Evolutionary conservation across 2,113 vertebrate species (phyloP).

Genomic region (Vicugna pacos): DNA sequence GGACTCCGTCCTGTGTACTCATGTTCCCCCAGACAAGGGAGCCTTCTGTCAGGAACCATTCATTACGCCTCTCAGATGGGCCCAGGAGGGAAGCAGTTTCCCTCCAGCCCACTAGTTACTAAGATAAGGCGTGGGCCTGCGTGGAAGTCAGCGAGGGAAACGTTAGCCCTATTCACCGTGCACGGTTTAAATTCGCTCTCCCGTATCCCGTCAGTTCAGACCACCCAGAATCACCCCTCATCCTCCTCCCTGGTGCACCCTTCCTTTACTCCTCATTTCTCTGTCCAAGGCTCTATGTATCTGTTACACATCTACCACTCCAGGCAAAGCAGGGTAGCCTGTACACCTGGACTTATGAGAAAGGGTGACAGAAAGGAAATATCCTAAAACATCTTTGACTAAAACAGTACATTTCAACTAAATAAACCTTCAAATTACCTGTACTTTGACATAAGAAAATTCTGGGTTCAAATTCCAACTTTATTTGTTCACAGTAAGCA

Average conservation of each 20-base stretch:
- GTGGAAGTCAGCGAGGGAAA: constrained; percentile 27
- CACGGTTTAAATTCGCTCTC: constrained; percentile 31
- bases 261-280: background rate
- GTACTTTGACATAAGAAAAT: constrained; percentile 3
- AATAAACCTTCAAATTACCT: background rate
- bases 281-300: background rate
- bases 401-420: background rate
- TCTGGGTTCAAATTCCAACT: background rate
- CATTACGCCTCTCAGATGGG: constrained; percentile 58
- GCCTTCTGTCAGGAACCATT: constrained; percentile 69
- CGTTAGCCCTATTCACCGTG: constrained; percentile 18
- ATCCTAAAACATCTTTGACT: background rate
- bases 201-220: background rate
- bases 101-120: constrained; percentile 21
- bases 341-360: background rate
- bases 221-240: background rate
- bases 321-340: background rate
- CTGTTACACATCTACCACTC: background rate
- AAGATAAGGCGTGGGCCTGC: background rate
- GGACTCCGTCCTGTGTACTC: constrained; percentile 53
- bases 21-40: constrained; percentile 51
- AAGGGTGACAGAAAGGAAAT: background rate
- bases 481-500: constrained; percentile 17
- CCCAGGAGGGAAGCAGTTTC: constrained; percentile 58
- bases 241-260: background rate